These are phyloP conservation scores for Lochmaea capreae DNA, from an alignment of 2,888 invertebrate species.

Conservation along the genomic window DNA sequence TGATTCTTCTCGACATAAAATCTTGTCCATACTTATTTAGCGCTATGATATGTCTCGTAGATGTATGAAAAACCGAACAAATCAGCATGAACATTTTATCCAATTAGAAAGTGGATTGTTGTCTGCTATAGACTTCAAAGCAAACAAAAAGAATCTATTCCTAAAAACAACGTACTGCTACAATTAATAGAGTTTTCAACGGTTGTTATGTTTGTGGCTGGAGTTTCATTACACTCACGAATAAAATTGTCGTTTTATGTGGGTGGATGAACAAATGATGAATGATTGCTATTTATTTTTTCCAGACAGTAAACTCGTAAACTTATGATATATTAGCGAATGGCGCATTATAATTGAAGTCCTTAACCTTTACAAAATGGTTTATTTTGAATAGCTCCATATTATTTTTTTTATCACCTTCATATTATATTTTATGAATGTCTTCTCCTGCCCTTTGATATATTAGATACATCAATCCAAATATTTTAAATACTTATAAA, in stretches of 20 bases:
- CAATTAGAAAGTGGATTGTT: not conserved
- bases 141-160: not conserved
- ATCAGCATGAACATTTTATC: not conserved
- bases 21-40: too few relatives aligned
- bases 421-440: too few relatives aligned
- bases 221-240: not conserved
- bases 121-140: not conserved
- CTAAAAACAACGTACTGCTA: not conserved
- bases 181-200: not conserved
- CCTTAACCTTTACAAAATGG: slow-evolving; percentile 22
- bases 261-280: slow-evolving; percentile 10
- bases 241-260: not conserved
- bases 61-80: too few relatives aligned
- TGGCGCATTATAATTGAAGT: slow-evolving; percentile 22
- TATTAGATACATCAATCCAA: too few relatives aligned
- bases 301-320: slow-evolving; percentile 9
- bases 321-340: not conserved
- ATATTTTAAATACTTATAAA: too few relatives aligned
- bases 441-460: too few relatives aligned
- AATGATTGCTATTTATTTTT: slow-evolving; percentile 9
- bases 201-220: not conserved
- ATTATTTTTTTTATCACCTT: too few relatives aligned
- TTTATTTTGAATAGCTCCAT: slow-evolving; percentile 1
- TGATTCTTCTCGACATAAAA: too few relatives aligned
- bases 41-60: too few relatives aligned